These are phyloP conservation scores for Lamellibrachia luymesi DNA, from an alignment of 1,140 invertebrate genomes.

Conservation along the genomic window DNA sequence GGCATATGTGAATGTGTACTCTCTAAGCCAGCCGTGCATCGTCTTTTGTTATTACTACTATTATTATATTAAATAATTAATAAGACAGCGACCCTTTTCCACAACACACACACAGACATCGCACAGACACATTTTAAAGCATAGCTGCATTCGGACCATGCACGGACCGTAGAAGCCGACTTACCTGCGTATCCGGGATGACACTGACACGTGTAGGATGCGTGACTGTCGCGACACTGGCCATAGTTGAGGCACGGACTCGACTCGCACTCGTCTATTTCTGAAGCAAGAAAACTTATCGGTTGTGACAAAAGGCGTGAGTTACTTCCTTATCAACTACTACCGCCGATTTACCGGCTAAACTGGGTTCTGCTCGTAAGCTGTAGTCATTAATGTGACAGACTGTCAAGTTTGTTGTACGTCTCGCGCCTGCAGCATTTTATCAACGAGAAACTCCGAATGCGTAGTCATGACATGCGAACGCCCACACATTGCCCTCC, in stretches of 20 bases:
- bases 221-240: background rate
- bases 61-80: background rate
- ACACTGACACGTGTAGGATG: slow-evolving; percentile 15
- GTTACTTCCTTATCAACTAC: background rate
- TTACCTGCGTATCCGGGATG: background rate
- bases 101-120: background rate
- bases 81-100: background rate
- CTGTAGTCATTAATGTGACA: background rate
- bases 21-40: background rate
- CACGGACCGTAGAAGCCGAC: background rate
- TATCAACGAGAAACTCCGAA: background rate
- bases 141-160: background rate
- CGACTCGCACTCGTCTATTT: slow-evolving; percentile 14
- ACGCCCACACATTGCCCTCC: background rate
- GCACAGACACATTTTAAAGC: background rate
- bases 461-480: background rate
- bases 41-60: too few relatives aligned
- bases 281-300: slow-evolving; percentile 11
- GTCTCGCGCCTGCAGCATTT: background rate
- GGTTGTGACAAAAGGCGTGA: background rate
- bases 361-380: background rate
- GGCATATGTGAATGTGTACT: background rate
- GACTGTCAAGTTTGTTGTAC: background rate
- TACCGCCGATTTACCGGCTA: background rate
- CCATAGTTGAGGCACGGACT: slow-evolving; percentile 13